These are phyloP conservation scores for Drosophila longiperda DNA, from an alignment of 2,888 invertebrate genomes.

Conservation along the genomic window DNA sequence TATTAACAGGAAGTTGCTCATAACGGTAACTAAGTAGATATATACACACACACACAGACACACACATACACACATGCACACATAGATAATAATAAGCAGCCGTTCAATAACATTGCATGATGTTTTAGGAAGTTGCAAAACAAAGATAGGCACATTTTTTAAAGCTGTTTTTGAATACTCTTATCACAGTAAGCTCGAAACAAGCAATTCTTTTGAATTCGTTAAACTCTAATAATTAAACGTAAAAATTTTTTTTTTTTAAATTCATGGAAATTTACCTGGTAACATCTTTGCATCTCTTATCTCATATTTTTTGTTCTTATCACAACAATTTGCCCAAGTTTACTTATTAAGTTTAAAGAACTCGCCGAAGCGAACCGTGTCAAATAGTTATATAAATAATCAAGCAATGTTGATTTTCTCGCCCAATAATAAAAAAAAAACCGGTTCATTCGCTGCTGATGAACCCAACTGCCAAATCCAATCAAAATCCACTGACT, in stretches of 20 bases:
- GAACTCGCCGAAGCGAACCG: constrained; percentile 4
- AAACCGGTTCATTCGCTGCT: constrained; percentile 25
- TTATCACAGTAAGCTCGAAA: constrained; percentile 1
- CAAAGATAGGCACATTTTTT: neutral
- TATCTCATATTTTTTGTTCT: constrained; percentile 4
- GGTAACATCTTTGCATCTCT: constrained; percentile 8
- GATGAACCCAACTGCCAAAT: constrained; percentile 16
- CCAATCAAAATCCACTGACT: neutral
- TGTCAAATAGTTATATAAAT: constrained; percentile 10
- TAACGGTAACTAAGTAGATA: constrained; percentile 53
- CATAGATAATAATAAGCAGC: constrained; percentile 4
- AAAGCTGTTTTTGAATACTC: neutral
- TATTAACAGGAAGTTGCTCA: constrained; percentile 60
- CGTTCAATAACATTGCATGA: constrained; percentile 16
- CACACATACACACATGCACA: neutral
- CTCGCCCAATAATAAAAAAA: constrained; percentile 1
- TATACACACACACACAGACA: neutral
- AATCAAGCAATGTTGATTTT: constrained; percentile 5
- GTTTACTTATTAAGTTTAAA: neutral
- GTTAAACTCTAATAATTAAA: neutral
- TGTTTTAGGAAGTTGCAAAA: constrained; percentile 2
- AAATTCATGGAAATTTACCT: constrained; percentile 13
- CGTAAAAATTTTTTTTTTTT: neutral
- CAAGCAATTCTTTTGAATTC: neutral
- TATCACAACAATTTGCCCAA: constrained; percentile 5